Evolutionary conservation across 2,113 vertebrate genomes (phyloP).

Genomic region (Equus quagga): DNA sequence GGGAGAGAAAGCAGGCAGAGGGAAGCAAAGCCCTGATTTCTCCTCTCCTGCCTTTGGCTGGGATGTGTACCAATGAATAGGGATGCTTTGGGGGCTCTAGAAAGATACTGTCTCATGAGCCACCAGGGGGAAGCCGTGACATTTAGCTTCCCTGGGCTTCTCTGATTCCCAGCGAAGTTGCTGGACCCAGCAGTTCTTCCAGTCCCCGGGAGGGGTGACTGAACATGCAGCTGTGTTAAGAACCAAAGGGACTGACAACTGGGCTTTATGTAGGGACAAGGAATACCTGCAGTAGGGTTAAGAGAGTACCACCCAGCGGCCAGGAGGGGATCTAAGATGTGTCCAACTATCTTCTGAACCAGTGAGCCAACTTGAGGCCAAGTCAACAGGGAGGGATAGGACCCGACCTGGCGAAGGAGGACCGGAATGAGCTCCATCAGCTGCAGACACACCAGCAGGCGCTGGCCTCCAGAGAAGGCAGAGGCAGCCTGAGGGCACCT

Average conservation of each 20-base stretch:
- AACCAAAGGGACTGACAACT: neutral
- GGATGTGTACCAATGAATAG: neutral
- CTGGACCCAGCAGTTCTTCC: neutral
- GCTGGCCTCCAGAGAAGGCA: neutral
- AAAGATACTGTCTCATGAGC: neutral
- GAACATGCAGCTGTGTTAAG: neutral
- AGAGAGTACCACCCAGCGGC: neutral
- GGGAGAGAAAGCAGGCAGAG: neutral
- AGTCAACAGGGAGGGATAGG: neutral
- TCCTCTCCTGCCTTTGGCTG: neutral
- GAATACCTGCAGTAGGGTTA: neutral
- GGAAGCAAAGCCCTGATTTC: neutral
- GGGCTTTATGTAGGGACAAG: neutral
- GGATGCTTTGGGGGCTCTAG: neutral
- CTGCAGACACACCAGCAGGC: neutral
- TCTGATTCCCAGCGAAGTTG: neutral
- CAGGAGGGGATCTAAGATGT: neutral
- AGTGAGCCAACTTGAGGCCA: neutral
- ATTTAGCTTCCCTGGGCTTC: neutral
- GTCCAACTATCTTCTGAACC: neutral
- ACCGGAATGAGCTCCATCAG: neutral
- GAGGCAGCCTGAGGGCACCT: neutral
- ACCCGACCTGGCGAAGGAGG: neutral
- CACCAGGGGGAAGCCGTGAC: neutral
- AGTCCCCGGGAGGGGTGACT: neutral